Evolutionary conservation across 2,888 invertebrate species (phyloP), one percentile per base, ranked within the genome.

Genomic region (Thecophora atra): DNA sequence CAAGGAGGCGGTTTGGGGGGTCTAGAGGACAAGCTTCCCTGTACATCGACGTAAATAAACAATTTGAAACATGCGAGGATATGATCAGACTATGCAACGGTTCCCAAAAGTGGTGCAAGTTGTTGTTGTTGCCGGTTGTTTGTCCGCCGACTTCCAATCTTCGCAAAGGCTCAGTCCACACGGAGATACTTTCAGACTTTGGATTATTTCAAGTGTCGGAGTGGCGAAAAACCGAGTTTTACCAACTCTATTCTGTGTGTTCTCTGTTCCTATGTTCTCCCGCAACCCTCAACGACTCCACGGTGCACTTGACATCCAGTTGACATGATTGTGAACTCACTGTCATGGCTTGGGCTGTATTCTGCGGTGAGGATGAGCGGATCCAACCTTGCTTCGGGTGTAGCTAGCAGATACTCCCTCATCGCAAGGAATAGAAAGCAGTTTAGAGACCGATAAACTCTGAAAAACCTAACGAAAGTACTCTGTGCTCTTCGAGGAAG

Each of bases 241-340:
- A 30, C 51, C 30, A 3, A 52, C 51, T 13, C 28, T 11, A 28
- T 28, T 19, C 21, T 6, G 15, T 17, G n/a, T 37, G 6, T 8
- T 11, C 28, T 11, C 65, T 51, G 15, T 7, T 37, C n/a, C 60
- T 28, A 1, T 42, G 30, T 7, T 60, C 15, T 15, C 63, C 19
- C 19, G 11, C 15, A 13, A 37, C 28, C n/a, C n/a, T 28, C 51
- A n/a, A 15, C 44, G 8, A 19, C 42, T 1, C 15, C 58, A n/a
- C 60, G 47, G 15, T 58, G 28, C 58, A 47, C 58, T 65, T 60
- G 71, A 58, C 71, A 71, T 71, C 60, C 67, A 67, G 26, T n/a
- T n/a, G n/a, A n/a, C n/a, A 42, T 37, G 67, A 67, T 67, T 67
- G 56, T 67, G 11, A 37, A 37, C 37, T 8, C 37, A 8, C 11